A percentile compares a stretch with the other conserved stretches of the same genome.
Conservation (phyloP, 2,888 invertebrate species). For the Belgica antarctica region DNA sequence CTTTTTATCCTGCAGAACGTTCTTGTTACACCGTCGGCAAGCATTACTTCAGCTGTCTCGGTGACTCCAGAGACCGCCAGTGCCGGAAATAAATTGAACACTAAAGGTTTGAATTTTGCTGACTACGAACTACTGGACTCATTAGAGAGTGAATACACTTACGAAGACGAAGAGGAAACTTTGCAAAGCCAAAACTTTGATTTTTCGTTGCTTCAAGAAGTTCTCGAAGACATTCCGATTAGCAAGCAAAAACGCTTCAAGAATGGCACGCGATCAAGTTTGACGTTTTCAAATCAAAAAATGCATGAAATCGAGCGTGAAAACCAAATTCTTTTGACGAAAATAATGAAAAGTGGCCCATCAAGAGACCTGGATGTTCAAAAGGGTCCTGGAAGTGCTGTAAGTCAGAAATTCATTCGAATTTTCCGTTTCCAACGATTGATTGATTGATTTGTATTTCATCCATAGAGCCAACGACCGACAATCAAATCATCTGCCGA, state of each 20-base stretch:
- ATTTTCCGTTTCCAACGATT: background rate
- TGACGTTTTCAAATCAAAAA: constrained; percentile 35
- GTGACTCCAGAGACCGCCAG: constrained; percentile 16
- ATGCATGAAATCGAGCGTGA: constrained; percentile 32
- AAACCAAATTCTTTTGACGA: constrained; percentile 12
- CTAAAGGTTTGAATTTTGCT: background rate
- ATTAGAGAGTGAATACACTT: constrained; percentile 5
- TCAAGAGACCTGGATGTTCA: constrained; percentile 1
- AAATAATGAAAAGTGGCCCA: constrained; percentile 31
- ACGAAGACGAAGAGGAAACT: constrained; percentile 20
- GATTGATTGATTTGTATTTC: background rate
- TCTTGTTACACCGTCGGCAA: constrained; percentile 11
- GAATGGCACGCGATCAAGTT: constrained; percentile 36
- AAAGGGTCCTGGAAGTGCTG: background rate
- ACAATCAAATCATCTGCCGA: constrained; percentile 54
- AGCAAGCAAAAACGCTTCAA: constrained; percentile 22
- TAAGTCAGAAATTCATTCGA: background rate
- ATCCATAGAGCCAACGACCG: too few species aligned
- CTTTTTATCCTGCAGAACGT: background rate
- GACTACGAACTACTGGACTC: background rate
- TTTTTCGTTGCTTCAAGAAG: constrained; percentile 16
- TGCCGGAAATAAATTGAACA: constrained; percentile 24
- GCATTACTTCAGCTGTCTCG: background rate
- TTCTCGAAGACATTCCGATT: constrained; percentile 1
- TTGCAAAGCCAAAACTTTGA: background rate